Percentiles rank a stretch among this genome's conserved stretches.
Conservation (phyloP, 2,888 invertebrate species). For the Choristoneura rosaceana region DNA sequence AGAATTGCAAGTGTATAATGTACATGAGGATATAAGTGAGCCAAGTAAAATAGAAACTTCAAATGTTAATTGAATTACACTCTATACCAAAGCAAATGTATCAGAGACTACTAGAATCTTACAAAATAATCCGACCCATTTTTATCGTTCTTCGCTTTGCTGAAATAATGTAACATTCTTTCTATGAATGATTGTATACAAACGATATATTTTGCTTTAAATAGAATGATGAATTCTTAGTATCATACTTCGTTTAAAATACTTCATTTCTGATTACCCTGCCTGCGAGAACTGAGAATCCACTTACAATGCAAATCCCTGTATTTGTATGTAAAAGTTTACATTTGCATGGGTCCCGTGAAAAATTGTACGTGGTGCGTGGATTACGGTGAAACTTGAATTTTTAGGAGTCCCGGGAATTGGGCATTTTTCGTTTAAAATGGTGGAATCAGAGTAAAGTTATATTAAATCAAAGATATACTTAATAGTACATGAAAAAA, state of each 20-base stretch:
- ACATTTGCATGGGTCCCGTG: conserved; percentile 38
- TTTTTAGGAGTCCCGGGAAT: conserved; percentile 15
- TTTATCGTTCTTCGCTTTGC: neutral
- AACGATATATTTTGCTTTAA: neutral
- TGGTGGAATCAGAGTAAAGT: neutral
- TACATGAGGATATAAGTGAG: neutral
- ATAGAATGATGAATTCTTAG: neutral
- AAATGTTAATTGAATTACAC: neutral
- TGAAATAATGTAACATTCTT: neutral
- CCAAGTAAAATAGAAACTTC: neutral
- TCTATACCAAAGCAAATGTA: too few species aligned
- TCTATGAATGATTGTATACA: neutral
- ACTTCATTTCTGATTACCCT: conserved; percentile 35
- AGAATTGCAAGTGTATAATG: neutral
- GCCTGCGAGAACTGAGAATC: conserved; percentile 24
- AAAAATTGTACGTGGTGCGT: conserved; percentile 31
- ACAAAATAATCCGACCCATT: neutral
- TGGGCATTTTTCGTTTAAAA: neutral
- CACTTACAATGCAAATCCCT: conserved; percentile 38
- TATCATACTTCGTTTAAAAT: conserved; percentile 27
- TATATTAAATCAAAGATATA: too few species aligned
- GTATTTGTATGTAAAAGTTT: conserved; percentile 41
- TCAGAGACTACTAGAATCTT: too few species aligned
- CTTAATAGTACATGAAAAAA: too few species aligned
- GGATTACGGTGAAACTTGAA: conserved; percentile 24